Evolutionary conservation across 2,113 vertebrate genomes (phyloP).

Genomic region (Apeltes quadracus): DNA sequence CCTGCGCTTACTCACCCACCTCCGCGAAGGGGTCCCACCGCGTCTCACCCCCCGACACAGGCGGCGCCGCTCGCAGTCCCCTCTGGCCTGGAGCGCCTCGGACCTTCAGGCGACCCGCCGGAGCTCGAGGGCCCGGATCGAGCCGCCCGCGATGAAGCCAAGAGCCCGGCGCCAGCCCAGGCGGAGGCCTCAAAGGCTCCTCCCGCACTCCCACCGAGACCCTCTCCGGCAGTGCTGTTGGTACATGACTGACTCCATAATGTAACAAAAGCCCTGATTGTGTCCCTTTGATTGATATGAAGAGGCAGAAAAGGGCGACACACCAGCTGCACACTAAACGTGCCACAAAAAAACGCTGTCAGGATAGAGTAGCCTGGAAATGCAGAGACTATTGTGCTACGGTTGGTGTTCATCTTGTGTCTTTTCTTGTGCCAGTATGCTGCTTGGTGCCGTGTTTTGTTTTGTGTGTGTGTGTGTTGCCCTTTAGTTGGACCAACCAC

Average conservation of each 20-base stretch:
- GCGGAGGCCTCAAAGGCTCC: conserved; percentile 43
- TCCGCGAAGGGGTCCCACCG: conserved; percentile 37
- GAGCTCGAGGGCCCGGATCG: conserved; percentile 64
- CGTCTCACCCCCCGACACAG: conserved; percentile 72
- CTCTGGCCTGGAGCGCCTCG: conserved; percentile 78
- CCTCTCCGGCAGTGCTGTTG: conserved; percentile 71
- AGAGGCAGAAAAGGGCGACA: conserved; percentile 32
- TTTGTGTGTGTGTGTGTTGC: conserved; percentile 19
- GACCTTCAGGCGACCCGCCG: conserved; percentile 76
- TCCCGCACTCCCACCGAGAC: conserved; percentile 74
- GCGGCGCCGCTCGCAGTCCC: conserved; percentile 85
- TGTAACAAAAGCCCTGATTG: neutral
- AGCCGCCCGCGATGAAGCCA: conserved; percentile 23
- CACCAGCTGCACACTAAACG: neutral
- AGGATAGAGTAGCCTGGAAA: neutral
- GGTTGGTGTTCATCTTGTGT: conserved; percentile 1
- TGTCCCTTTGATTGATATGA: conserved; percentile 18
- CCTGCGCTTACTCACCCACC: conserved; percentile 27
- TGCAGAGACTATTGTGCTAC: neutral
- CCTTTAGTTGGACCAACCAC: conserved; percentile 27
- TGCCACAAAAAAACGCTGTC: neutral
- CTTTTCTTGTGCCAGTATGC: conserved; percentile 4
- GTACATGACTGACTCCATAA: conserved; percentile 67
- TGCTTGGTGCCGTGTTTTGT: neutral
- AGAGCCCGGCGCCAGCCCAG: conserved; percentile 40